A percentile compares a stretch with the other conserved stretches of the same genome.
phyloP scores from a whole-genome alignment of 2,888 invertebrate species.

The Abrostola triplasia region DNA sequence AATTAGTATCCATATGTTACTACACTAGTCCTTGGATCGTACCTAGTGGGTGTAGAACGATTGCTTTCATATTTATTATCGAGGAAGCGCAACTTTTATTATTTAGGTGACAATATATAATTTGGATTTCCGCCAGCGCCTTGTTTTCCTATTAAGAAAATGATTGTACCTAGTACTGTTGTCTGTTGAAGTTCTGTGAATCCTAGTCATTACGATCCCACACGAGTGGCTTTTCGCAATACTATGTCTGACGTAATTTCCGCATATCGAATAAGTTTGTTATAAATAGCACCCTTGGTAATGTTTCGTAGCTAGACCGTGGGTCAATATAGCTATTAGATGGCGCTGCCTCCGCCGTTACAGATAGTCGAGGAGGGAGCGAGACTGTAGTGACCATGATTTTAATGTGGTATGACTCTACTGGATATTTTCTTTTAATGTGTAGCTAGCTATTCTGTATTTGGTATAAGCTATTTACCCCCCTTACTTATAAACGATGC shows the following conservation, averaged over 20 bases:
- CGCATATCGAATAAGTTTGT: constrained; percentile 30
- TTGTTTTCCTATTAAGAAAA: constrained; percentile 21
- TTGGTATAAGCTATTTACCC: too few relatives aligned
- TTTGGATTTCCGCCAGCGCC: constrained; percentile 40
- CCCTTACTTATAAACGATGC: too few relatives aligned
- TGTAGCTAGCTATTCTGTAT: neutral
- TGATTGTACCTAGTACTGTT: too few relatives aligned
- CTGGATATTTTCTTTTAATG: neutral
- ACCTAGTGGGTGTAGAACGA: neutral
- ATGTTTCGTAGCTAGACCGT: constrained; percentile 44
- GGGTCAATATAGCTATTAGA: constrained; percentile 82
- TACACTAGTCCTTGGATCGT: too few relatives aligned
- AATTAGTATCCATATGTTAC: too few relatives aligned
- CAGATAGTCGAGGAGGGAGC: constrained; percentile 64
- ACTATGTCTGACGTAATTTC: constrained; percentile 20
- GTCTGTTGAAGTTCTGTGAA: constrained; percentile 12
- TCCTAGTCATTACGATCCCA: constrained; percentile 23
- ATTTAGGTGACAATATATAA: constrained; percentile 18
- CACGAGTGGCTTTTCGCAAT: constrained; percentile 25
- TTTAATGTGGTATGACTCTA: constrained; percentile 24
- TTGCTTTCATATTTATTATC: constrained; percentile 27
- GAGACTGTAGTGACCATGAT: constrained; percentile 53
- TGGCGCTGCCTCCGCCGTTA: constrained; percentile 73
- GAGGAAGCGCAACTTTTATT: constrained; percentile 29
- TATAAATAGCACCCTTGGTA: constrained; percentile 35